phyloP scores from a whole-genome alignment of 2,888 invertebrate species.

The Timema podura region DNA sequence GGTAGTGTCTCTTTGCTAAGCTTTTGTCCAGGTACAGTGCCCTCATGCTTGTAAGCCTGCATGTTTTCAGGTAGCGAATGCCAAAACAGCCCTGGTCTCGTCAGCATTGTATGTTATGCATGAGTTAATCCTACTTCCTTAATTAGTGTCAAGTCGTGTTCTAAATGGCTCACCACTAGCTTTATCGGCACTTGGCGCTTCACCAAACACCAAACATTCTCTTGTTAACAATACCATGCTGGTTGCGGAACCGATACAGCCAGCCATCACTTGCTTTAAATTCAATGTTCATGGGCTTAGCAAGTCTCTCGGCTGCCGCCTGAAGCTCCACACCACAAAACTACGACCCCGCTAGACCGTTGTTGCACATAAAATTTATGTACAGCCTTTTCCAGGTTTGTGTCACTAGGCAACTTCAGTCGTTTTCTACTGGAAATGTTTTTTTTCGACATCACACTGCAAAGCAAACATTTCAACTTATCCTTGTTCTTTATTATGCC shows the following conservation, averaged over 20 bases:
- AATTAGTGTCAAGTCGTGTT: not conserved
- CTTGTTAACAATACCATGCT: not conserved
- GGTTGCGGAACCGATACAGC: not conserved
- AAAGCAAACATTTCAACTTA: slow-evolving; percentile 18
- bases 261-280: slow-evolving; percentile 17
- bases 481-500: slow-evolving; percentile 14
- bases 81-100: not conserved
- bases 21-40: not conserved
- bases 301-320: slow-evolving; percentile 14
- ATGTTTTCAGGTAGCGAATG: slow-evolving; percentile 3
- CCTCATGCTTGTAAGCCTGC: not conserved
- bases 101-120: not conserved
- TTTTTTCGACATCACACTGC: slow-evolving; percentile 1
- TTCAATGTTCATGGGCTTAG: slow-evolving; percentile 12
- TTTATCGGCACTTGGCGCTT: not conserved
- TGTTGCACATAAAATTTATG: slow-evolving; percentile 14
- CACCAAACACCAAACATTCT: not conserved
- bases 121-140: not conserved
- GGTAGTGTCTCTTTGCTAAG: not conserved
- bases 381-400: slow-evolving; percentile 7
- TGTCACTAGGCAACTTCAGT: slow-evolving; percentile 13
- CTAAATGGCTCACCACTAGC: slow-evolving; percentile 9
- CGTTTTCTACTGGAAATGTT: slow-evolving; percentile 7
- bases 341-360: slow-evolving; percentile 6
- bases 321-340: slow-evolving; percentile 7